Percentiles rank a stretch among this genome's conserved stretches.
Evolutionary conservation across 2,113 vertebrate genomes (phyloP).

Genomic region (Opisthocomus hoazin): DNA sequence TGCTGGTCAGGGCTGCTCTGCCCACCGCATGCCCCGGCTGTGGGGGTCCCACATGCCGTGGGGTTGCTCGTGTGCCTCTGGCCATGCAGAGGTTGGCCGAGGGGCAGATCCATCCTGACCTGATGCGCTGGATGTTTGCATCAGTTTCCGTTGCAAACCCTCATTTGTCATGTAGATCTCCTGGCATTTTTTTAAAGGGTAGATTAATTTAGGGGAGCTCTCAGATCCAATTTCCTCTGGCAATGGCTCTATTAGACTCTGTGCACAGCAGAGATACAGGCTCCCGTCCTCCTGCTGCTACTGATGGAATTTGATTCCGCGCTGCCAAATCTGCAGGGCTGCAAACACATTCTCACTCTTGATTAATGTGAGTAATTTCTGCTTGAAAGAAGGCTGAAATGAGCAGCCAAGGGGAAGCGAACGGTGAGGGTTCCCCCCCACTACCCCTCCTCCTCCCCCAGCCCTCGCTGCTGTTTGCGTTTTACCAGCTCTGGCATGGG

Average conservation of each 20-base stretch:
- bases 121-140: background rate
- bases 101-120: background rate
- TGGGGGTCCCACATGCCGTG: fast-evolving
- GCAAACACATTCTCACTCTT: conserved; percentile 53
- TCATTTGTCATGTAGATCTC: conserved; percentile 24
- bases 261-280: conserved; percentile 20
- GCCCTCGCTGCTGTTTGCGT: conserved; percentile 25
- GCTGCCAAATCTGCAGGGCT: conserved; percentile 46
- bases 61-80: background rate
- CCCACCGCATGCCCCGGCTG: background rate
- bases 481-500: conserved; percentile 37
- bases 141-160: background rate
- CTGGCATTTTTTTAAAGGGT: background rate
- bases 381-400: conserved; percentile 59
- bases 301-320: conserved; percentile 54
- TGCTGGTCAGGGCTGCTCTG: background rate
- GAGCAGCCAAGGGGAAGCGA: conserved; percentile 61
- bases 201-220: conserved; percentile 49
- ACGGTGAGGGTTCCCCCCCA: conserved; percentile 13
- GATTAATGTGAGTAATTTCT: conserved; percentile 67
- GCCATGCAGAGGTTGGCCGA: background rate
- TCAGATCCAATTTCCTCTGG: conserved; percentile 31
- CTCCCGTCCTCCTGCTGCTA: conserved; percentile 24
- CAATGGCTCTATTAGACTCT: conserved; percentile 19
- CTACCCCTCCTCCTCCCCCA: background rate